Evolutionary conservation across 2,113 vertebrate species (phyloP), one percentile per base, ranked within the genome.

Genomic region (Plecotus auritus): DNA sequence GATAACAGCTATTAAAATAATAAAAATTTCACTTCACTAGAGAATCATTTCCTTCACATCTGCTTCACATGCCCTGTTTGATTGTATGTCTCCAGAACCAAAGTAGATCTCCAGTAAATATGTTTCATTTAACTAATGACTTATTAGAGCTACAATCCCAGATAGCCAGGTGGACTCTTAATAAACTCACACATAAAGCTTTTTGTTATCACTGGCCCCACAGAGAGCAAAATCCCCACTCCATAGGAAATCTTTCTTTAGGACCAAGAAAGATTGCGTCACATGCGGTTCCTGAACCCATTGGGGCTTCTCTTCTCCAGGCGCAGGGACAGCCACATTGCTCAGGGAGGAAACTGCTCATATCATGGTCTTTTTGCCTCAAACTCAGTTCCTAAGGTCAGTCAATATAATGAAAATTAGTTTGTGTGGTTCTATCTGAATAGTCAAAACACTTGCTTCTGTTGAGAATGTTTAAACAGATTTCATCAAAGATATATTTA

Each of bases 401-500:
- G 47, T 26, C 85, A 91, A 93, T 66, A 4, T 20, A 59, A n/a
- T 83, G 9, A 83, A 92, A 73, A 86, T 40, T 32, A 45, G 17
- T 92, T 82, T 92, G 28, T 78, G 16, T 78, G 45, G 13, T 64
- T 81, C 11, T 51, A 66, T 40, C 32, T 96, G 66, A 77, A 86
- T 18, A 67, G 66, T 1, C 35, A 85, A 95, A 95, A 67, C 35
- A 80, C 51, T 92, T 84, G 47, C 61, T 92, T 82, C 85, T 73
- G 28, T 42, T 83, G 49, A 66, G 13, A 54, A 49, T 51, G 9
- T 94, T 92, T 87, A 94, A 86, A 82, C 7, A 86, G 32, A 77
- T 90, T 92, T 72, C 67, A 95, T 32, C 72, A 47, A 80, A 91
- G 30, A 85, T 61, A 85, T 72, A n/a, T 82, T 89, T 94, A 56